Evolutionary conservation across 2,888 invertebrate species (phyloP).

Genomic region (Caenorhabditis sp.): DNA sequence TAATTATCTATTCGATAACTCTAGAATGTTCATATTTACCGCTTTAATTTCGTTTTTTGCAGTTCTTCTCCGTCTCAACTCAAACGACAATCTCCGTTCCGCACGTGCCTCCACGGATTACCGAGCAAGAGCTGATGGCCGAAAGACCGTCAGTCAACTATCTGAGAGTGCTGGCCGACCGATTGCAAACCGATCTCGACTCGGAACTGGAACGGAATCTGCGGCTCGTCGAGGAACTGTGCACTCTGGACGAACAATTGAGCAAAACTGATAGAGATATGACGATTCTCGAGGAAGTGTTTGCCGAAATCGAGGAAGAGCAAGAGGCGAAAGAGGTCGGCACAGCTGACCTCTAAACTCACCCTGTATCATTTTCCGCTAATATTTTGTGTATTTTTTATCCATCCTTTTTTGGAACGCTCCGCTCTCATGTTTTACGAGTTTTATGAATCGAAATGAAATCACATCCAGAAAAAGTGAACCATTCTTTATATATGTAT

Average conservation of each 20-base stretch:
- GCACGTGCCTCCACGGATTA: constrained; percentile 14
- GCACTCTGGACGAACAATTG: constrained; percentile 13
- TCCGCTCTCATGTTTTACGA: constrained; percentile 12
- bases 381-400: constrained; percentile 21
- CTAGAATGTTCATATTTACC: too few relatives aligned
- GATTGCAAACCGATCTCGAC: constrained; percentile 22
- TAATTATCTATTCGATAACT: too few relatives aligned
- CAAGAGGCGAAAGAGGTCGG: constrained; percentile 19
- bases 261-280: constrained; percentile 24
- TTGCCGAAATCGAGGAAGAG: constrained; percentile 35
- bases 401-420: not conserved
- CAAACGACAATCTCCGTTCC: constrained; percentile 39
- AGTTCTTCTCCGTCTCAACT: not conserved
- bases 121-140: constrained; percentile 16
- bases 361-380: not conserved
- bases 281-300: constrained; percentile 31
- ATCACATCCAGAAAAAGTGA: constrained; percentile 2
- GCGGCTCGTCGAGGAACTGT: constrained; percentile 5
- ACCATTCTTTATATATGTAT: not conserved
- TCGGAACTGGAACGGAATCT: constrained; percentile 13
- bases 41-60: too few relatives aligned
- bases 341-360: constrained; percentile 9
- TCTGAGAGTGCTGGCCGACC: constrained; percentile 22
- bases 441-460: not conserved
- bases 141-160: constrained; percentile 38